These are phyloP conservation scores for human DNA, from an alignment of 2,113 vertebrate genomes.

Conservation along the genomic window DNA sequence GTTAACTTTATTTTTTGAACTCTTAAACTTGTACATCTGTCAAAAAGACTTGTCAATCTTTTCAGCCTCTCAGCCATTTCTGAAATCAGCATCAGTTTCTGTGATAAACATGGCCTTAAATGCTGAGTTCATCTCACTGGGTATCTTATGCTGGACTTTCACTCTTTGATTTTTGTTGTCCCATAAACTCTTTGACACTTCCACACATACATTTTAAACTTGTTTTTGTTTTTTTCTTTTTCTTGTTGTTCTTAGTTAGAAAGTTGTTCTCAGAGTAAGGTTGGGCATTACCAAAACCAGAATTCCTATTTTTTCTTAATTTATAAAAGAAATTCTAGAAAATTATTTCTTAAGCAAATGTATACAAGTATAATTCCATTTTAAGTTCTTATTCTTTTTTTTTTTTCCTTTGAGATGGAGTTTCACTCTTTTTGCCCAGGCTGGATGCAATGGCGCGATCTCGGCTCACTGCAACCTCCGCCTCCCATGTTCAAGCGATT, in stretches of 20 bases:
- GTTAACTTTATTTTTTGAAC: background rate
- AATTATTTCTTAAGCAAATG: background rate
- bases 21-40: background rate
- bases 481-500: no score
- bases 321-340: background rate
- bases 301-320: background rate
- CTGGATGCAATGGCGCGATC: no score
- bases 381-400: background rate
- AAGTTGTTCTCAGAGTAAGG: background rate
- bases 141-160: background rate
- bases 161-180: background rate
- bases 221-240: background rate
- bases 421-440: no score
- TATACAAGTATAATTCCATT: background rate
- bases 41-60: background rate
- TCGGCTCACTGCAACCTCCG: no score
- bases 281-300: background rate
- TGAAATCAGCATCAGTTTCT: conserved; percentile 1
- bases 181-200: background rate
- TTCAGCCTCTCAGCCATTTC: background rate
- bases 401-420: no score
- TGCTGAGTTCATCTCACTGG: background rate
- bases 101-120: background rate
- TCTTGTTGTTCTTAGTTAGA: background rate
- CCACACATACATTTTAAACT: background rate